Conservation (phyloP, 1,140 invertebrate species). For the Diplogasteroides magnus region DNA sequence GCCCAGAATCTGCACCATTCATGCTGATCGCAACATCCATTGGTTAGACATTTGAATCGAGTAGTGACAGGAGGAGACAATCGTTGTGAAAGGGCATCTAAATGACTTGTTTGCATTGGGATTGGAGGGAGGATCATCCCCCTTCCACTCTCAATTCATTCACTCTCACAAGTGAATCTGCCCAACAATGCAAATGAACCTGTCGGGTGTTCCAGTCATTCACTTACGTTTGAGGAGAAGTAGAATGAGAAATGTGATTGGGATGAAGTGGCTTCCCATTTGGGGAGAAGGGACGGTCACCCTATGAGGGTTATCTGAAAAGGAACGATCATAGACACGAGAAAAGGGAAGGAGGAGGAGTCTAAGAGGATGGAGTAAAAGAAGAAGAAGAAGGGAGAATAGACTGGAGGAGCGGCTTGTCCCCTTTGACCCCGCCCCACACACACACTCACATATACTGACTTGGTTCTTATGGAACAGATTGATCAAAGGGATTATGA, state of each 20-base stretch:
- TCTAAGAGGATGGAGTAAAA: neutral
- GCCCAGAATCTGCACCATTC: slow-evolving; percentile 56
- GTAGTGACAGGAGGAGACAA: slow-evolving; percentile 39
- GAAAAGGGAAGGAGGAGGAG: neutral
- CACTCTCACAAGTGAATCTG: slow-evolving; percentile 9
- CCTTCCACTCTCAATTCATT: slow-evolving; percentile 17
- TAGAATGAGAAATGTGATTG: slow-evolving; percentile 1
- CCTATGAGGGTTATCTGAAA: neutral
- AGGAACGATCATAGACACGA: slow-evolving; percentile 7
- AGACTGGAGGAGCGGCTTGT: too few relatives aligned
- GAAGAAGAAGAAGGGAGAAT: neutral
- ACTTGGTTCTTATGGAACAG: too few relatives aligned
- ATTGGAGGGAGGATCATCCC: neutral
- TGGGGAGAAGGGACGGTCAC: slow-evolving; percentile 9
- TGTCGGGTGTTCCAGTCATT: slow-evolving; percentile 14
- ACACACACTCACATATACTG: too few relatives aligned
- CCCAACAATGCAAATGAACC: too few relatives aligned
- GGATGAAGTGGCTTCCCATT: slow-evolving; percentile 17
- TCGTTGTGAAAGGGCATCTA: slow-evolving; percentile 17
- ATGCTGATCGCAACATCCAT: slow-evolving; percentile 55
- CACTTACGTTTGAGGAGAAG: slow-evolving; percentile 6
- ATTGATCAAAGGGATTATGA: too few relatives aligned
- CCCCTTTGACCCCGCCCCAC: too few relatives aligned
- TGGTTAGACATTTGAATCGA: slow-evolving; percentile 50
- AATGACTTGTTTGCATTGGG: neutral